These are phyloP conservation scores for Corythornis vintsioides DNA, from an alignment of 2,113 vertebrate genomes.

Conservation along the genomic window DNA sequence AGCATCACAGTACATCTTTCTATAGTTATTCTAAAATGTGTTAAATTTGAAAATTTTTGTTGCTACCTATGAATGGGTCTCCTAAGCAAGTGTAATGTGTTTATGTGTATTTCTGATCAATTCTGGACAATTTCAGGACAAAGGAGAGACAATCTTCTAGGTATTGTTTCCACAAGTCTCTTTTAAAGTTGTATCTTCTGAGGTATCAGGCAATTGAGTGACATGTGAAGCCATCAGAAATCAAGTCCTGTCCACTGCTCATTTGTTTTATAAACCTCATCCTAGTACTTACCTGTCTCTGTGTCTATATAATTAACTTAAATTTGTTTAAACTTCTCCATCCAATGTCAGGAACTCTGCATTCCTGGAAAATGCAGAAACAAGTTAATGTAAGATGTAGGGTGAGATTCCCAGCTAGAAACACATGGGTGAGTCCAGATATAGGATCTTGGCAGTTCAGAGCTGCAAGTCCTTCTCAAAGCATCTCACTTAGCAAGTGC, in stretches of 20 bases:
- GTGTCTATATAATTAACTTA: background rate
- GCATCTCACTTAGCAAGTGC: background rate
- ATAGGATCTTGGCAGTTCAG: background rate
- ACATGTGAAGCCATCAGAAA: background rate
- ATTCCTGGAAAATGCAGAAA: slow-evolving; percentile 1
- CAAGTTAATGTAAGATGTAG: background rate
- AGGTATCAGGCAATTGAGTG: background rate
- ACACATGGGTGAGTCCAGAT: background rate
- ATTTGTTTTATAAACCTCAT: background rate
- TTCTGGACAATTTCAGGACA: background rate
- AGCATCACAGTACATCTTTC: background rate
- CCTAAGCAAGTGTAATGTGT: background rate
- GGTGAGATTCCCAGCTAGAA: background rate
- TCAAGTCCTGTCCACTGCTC: background rate
- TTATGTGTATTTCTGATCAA: background rate
- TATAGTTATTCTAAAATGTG: background rate
- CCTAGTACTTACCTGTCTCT: background rate
- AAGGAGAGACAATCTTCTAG: background rate
- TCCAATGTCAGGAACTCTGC: background rate
- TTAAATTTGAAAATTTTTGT: background rate
- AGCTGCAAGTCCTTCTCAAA: background rate
- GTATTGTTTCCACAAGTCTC: background rate
- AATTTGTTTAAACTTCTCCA: slow-evolving; percentile 6
- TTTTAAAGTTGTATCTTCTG: background rate
- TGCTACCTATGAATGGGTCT: background rate